phyloP scores from a whole-genome alignment of 2,113 vertebrate genomes.

The Meles meles region DNA sequence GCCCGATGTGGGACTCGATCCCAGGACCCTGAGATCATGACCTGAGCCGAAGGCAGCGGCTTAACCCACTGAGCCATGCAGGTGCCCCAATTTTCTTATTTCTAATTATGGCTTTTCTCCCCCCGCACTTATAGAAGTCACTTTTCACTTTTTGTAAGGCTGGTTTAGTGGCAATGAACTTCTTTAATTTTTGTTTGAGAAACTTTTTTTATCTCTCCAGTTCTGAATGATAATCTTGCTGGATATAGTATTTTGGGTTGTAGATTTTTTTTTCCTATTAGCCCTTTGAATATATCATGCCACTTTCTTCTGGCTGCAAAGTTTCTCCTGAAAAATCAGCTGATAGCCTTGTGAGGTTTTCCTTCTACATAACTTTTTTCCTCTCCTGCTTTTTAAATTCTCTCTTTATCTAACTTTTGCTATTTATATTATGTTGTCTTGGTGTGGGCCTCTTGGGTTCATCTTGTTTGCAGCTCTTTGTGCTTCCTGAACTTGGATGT shows the following conservation, averaged over 20 bases:
- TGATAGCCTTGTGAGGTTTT: not conserved
- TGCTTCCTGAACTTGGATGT: not conserved
- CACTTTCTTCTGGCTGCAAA: not conserved
- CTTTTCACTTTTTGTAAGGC: not conserved
- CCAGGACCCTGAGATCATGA: no score
- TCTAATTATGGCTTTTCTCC: not conserved
- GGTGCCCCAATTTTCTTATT: not conserved
- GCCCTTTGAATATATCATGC: not conserved
- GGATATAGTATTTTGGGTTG: not conserved
- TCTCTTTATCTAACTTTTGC: not conserved
- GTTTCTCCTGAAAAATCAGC: not conserved
- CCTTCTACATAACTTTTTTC: not conserved
- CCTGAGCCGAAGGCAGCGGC: no score
- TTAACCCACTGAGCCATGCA: no score
- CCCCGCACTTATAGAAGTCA: not conserved
- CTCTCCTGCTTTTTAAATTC: not conserved
- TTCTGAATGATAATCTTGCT: not conserved
- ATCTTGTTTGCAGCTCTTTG: not conserved
- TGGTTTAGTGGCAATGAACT: not conserved
- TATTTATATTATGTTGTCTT: not conserved
- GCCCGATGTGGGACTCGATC: no score
- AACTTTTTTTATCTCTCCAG: not conserved
- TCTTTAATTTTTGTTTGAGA: not conserved
- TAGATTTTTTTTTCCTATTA: not conserved
- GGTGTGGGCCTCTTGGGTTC: not conserved